A percentile compares a stretch with the other conserved stretches of the same genome.
Evolutionary conservation across 2,113 vertebrate species (phyloP).

Genomic region (Ammodramus savannarum): DNA sequence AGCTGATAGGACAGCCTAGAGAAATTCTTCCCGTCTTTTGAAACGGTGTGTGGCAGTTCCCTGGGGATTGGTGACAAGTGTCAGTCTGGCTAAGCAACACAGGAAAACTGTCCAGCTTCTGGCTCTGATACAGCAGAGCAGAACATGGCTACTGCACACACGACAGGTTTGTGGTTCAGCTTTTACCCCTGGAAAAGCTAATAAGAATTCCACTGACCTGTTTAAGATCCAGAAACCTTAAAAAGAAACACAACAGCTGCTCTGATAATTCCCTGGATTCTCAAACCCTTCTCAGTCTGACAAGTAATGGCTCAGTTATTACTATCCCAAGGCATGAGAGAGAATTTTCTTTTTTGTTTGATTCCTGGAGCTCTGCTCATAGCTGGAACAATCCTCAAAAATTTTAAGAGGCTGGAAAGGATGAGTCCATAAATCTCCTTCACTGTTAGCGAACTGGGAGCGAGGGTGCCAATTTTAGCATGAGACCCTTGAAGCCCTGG

Average conservation of each 20-base stretch:
- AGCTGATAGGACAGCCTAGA: background rate
- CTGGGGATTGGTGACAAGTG: background rate
- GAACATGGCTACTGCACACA: rapidly evolving
- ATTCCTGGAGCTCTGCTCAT: constrained; percentile 1
- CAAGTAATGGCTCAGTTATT: constrained; percentile 65
- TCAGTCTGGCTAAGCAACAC: background rate
- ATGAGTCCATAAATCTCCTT: constrained; percentile 56
- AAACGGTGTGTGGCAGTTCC: background rate
- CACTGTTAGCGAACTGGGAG: background rate
- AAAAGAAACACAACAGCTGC: constrained; percentile 61
- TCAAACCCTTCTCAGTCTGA: constrained; percentile 31
- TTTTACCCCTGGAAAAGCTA: background rate
- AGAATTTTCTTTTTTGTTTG: constrained; percentile 36
- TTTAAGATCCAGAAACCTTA: constrained; percentile 57
- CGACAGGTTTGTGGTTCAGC: background rate
- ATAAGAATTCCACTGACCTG: constrained; percentile 48
- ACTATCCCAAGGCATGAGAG: constrained; percentile 6
- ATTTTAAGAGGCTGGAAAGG: constrained; percentile 10
- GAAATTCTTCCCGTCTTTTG: background rate
- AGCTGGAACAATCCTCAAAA: constrained; percentile 26
- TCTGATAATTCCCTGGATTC: constrained; percentile 56
- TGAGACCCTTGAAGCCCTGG: constrained; percentile 28
- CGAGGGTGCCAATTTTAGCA: constrained; percentile 38
- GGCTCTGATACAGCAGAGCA: background rate
- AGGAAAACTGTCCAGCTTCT: background rate